These are phyloP conservation scores for Hycleus cichorii DNA, from an alignment of 1,140 invertebrate species.

Conservation along the genomic window DNA sequence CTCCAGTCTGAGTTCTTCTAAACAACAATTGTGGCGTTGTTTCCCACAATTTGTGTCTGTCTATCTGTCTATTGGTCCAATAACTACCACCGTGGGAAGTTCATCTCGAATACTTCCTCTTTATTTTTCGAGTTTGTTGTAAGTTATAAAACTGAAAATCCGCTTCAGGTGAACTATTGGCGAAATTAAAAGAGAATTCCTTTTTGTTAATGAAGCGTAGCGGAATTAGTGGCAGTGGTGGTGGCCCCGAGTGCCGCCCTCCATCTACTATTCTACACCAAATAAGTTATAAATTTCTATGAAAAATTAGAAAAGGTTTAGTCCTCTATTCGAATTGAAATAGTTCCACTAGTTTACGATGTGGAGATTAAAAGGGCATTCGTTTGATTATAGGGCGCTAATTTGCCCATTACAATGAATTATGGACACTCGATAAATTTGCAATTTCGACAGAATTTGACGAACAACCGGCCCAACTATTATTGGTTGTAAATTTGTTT, in stretches of 20 bases:
- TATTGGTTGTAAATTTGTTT: too few species aligned
- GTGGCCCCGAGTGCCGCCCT: slow-evolving; percentile 28
- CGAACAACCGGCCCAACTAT: too few species aligned
- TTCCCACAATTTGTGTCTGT: too few species aligned
- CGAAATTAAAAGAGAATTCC: background rate
- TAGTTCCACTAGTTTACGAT: slow-evolving; percentile 31
- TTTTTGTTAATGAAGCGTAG: slow-evolving; percentile 26
- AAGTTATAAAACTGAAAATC: background rate
- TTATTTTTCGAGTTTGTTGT: too few species aligned
- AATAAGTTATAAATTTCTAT: slow-evolving; percentile 35
- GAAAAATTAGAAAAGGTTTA: slow-evolving; percentile 30
- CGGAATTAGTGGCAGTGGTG: background rate
- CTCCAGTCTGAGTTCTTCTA: too few species aligned
- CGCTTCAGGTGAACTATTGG: background rate
- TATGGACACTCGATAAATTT: background rate
- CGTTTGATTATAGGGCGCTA: slow-evolving; percentile 33
- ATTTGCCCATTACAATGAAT: slow-evolving; percentile 24
- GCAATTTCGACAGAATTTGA: too few species aligned
- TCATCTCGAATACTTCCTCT: background rate
- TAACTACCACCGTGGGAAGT: background rate
- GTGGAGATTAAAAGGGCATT: slow-evolving; percentile 22
- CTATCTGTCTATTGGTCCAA: too few species aligned
- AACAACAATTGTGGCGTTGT: too few species aligned
- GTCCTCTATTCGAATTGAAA: slow-evolving; percentile 26
- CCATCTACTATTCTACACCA: slow-evolving; percentile 4